phyloP scores from a whole-genome alignment of 1,140 invertebrate species.

The Thaumatotibia leucotreta region DNA sequence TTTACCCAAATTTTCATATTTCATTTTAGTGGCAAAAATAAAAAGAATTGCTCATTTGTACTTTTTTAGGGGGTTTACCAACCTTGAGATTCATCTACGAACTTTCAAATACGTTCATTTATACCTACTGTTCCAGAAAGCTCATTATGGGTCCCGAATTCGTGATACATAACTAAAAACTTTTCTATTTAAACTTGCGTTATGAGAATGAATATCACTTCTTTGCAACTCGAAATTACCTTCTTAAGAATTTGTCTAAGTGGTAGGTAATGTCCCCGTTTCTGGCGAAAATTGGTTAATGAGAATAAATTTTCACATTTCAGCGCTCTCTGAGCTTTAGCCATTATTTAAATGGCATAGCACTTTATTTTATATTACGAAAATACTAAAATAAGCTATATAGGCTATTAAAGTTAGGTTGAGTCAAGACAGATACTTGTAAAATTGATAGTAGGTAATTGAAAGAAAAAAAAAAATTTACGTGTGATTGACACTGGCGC shows the following conservation, averaged over 20 bases:
- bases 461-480: too few species aligned
- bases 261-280: not conserved
- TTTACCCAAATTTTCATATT: too few species aligned
- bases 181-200: not conserved
- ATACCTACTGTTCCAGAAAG: too few species aligned
- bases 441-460: too few species aligned
- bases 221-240: not conserved
- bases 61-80: too few species aligned
- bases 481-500: too few species aligned
- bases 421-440: too few species aligned
- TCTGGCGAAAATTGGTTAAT: slow-evolving; percentile 1
- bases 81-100: too few species aligned
- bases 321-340: not conserved
- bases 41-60: too few species aligned
- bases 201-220: not conserved
- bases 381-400: not conserved
- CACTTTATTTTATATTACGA: not conserved
- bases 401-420: too few species aligned
- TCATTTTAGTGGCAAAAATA: too few species aligned
- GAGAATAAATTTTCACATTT: not conserved
- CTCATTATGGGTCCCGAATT: not conserved
- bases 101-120: too few species aligned
- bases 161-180: not conserved
- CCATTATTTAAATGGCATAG: not conserved
- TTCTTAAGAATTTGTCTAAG: slow-evolving; percentile 1